Percentiles rank a stretch among this genome's conserved stretches.
phyloP scores from a whole-genome alignment of 2,797 vertebrate genomes.

The Eidolon dupreanum region DNA sequence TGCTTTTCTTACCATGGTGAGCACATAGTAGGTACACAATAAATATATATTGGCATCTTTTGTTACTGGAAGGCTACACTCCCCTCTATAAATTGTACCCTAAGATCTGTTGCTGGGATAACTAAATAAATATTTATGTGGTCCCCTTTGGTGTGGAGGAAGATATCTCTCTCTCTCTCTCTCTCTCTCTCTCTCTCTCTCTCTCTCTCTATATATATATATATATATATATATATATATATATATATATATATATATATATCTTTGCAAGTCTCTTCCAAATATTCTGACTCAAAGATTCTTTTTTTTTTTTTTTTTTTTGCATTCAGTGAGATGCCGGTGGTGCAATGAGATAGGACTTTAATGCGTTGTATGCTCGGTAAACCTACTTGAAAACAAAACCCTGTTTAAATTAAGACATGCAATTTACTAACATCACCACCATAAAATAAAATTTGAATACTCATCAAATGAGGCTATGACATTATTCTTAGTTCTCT shows the following conservation, averaged over 20 bases:
- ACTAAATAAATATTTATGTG: neutral
- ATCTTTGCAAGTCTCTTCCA: neutral
- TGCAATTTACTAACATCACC: neutral
- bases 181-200: too few species aligned
- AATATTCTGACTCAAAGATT: neutral
- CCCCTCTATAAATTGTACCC: neutral
- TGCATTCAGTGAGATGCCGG: neutral
- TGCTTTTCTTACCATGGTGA: neutral
- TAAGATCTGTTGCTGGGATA: neutral
- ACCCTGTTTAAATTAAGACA: neutral
- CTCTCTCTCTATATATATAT: too few species aligned
- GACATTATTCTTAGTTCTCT: neutral
- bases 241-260: too few species aligned
- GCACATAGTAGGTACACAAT: neutral
- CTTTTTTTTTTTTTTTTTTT: neutral
- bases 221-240: too few species aligned
- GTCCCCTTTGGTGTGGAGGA: neutral
- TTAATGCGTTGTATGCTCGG: neutral
- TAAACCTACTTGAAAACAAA: constrained; percentile 6
- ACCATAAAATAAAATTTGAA: neutral
- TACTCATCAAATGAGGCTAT: neutral
- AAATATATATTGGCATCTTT: neutral
- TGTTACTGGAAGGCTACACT: neutral
- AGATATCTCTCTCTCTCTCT: neutral
- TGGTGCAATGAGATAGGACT: neutral